Percentiles rank a stretch among this genome's conserved stretches.
Conservation (phyloP, 2,797 vertebrate species). For the Lagodon rhomboides region DNA sequence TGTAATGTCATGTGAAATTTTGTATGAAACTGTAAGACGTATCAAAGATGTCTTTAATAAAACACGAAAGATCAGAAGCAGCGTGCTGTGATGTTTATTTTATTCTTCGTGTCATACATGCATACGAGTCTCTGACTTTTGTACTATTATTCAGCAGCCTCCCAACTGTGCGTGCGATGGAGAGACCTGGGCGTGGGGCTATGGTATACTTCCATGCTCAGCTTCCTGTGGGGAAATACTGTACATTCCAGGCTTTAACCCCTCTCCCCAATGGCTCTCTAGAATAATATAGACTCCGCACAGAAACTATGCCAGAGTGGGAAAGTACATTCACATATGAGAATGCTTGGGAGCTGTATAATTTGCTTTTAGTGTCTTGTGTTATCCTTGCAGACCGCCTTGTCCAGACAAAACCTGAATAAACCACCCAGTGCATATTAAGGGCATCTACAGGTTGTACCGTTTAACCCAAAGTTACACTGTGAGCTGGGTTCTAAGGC, state of each 20-base stretch:
- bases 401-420: slow-evolving; percentile 2
- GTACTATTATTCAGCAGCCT: slow-evolving; percentile 22
- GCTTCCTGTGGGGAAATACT: slow-evolving; percentile 85
- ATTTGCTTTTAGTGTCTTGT: slow-evolving; percentile 24
- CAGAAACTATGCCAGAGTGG: slow-evolving; percentile 60
- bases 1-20: slow-evolving; percentile 72
- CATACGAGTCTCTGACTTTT: neutral
- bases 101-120: neutral
- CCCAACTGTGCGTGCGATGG: slow-evolving; percentile 56
- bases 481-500: slow-evolving; percentile 16
- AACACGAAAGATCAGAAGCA: slow-evolving; percentile 44
- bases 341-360: slow-evolving; percentile 46
- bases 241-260: slow-evolving; percentile 81
- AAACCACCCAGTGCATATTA: neutral
- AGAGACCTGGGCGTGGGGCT: slow-evolving; percentile 75
- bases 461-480: neutral
- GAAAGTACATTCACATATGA: slow-evolving; percentile 56
- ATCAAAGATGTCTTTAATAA: slow-evolving; percentile 74
- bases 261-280: slow-evolving; percentile 71
- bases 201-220: slow-evolving; percentile 68
- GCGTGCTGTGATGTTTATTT: slow-evolving; percentile 2
- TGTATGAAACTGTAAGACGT: slow-evolving; percentile 66
- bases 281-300: slow-evolving; percentile 76
- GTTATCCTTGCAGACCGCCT: slow-evolving; percentile 10
- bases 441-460: slow-evolving; percentile 6